phyloP scores from a whole-genome alignment of 2,888 invertebrate species.

The Euclidia mi region DNA sequence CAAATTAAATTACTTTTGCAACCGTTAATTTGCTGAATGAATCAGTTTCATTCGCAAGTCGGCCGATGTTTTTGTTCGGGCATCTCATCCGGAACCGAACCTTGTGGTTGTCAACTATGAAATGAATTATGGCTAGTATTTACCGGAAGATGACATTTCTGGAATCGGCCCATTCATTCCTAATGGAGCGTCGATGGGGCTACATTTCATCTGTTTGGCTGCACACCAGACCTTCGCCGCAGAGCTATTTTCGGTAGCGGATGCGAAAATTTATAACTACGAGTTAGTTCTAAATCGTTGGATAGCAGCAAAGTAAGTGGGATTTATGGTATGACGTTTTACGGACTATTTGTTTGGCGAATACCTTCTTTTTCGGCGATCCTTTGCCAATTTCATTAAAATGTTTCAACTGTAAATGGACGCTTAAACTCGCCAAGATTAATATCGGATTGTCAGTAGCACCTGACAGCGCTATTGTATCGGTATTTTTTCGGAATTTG shows the following conservation, averaged over 20 bases:
- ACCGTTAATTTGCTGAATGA: slow-evolving; percentile 76
- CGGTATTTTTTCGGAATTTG: neutral
- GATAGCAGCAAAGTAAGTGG: slow-evolving; percentile 82
- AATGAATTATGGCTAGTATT: slow-evolving; percentile 81
- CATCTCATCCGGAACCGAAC: slow-evolving; percentile 48
- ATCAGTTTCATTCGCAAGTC: slow-evolving; percentile 76
- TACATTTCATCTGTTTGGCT: slow-evolving; percentile 89
- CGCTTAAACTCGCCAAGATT: slow-evolving; percentile 23
- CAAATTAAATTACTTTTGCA: slow-evolving; percentile 73
- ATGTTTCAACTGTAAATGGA: slow-evolving; percentile 26
- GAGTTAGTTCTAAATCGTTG: slow-evolving; percentile 87
- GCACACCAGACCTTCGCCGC: slow-evolving; percentile 80
- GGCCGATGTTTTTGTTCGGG: slow-evolving; percentile 65
- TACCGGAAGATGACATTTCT: slow-evolving; percentile 88
- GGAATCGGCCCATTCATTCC: slow-evolving; percentile 88
- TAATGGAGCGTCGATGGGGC: slow-evolving; percentile 84
- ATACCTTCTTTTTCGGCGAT: slow-evolving; percentile 53
- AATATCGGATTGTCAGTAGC: slow-evolving; percentile 25
- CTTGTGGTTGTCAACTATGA: slow-evolving; percentile 60
- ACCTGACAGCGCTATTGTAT: neutral
- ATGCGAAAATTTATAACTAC: slow-evolving; percentile 86
- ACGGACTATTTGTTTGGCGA: slow-evolving; percentile 76
- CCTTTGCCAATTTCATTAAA: slow-evolving; percentile 48
- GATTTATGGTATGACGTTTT: slow-evolving; percentile 80
- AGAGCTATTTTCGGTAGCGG: slow-evolving; percentile 85